phyloP scores from a whole-genome alignment of 2,888 invertebrate species.

The Drosophila testacea region DNA sequence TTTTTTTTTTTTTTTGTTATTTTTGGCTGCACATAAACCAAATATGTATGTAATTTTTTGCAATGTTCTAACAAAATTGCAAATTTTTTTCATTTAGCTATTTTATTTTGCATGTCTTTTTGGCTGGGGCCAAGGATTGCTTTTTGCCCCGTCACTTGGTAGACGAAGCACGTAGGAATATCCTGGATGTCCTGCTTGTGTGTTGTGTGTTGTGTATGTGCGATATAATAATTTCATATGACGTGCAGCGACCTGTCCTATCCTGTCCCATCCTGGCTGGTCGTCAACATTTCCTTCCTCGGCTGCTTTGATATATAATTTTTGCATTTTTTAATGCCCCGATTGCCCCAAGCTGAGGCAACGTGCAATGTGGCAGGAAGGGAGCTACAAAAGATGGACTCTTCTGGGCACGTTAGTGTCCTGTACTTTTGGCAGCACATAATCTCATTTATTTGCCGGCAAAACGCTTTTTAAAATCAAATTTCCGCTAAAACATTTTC shows the following conservation, averaged over 20 bases:
- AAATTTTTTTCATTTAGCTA: slow-evolving; percentile 61
- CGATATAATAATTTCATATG: slow-evolving; percentile 81
- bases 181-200: slow-evolving; percentile 64
- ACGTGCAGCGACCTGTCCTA: slow-evolving; percentile 67
- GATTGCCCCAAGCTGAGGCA: slow-evolving; percentile 63
- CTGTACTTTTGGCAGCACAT: slow-evolving; percentile 79
- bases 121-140: slow-evolving; percentile 49
- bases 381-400: slow-evolving; percentile 13
- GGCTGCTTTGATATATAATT: slow-evolving; percentile 80
- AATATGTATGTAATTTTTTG: slow-evolving; percentile 77
- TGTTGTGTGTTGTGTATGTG: slow-evolving; percentile 40
- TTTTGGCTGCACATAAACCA: slow-evolving; percentile 56
- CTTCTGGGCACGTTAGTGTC: slow-evolving; percentile 57
- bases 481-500: slow-evolving; percentile 82
- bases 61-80: slow-evolving; percentile 78
- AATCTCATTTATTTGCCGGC: slow-evolving; percentile 83
- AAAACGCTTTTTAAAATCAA: slow-evolving; percentile 84
- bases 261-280: slow-evolving; percentile 31
- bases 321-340: slow-evolving; percentile 80
- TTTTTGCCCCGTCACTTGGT: slow-evolving; percentile 49
- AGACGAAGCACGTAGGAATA: slow-evolving; percentile 75
- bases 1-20: slow-evolving; percentile 13
- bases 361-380: not conserved
- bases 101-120: slow-evolving; percentile 67
- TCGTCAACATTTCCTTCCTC: slow-evolving; percentile 48